Base-by-base conservation (phyloP, 1,140 invertebrate genomes). In the Bathynomus jamesi region DNA sequence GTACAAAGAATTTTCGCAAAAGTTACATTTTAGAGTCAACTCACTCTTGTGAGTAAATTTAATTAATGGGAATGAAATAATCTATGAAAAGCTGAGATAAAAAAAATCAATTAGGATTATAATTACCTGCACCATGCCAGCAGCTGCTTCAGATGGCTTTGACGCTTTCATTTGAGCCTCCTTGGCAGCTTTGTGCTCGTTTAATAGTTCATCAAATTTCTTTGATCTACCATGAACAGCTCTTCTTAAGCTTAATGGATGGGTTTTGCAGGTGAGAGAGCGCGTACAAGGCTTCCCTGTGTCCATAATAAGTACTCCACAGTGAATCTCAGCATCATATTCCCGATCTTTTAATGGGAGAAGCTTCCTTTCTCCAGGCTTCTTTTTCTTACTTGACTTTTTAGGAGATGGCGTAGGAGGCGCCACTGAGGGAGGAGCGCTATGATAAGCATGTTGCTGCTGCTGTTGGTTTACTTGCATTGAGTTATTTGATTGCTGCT, bases 191-290 rank as follows among this genome's bases (percentile, higher is more conserved):
- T 88, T 83, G 80, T 93, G 90, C 72, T 92, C 90, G 3, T 88
- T 87, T 60, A 93, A 83, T 27, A 94, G 83, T 61, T 89, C 87
- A 82, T 94, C 91, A 82, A 93, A 94, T 28, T 88, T 85, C 81
- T 91, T 91, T 62, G 87, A 87, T 28, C 91, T 82, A 0, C 90
- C 91, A 61, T 83, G 78, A n/a, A 93, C 91, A 11, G 87, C 87
- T 70, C 91, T 81, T 60, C 91, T 82, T 65, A 91, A 78, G 28
- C 89, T 89, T 65, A 93, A 84, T 5, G 90, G 88, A 83, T 93
- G 91, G 17, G 90, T 89, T 83, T 92, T 93, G 81, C 91, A 94
- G 0, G 91, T 93, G 13, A 93, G 84, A 11, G 90, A 92, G 28
- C 91, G 83, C 27, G 90, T 92, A 80, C 91, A 94, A 0, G 88